Conservation (phyloP, 2,113 vertebrate species). For the Macquaria ambigua region DNA sequence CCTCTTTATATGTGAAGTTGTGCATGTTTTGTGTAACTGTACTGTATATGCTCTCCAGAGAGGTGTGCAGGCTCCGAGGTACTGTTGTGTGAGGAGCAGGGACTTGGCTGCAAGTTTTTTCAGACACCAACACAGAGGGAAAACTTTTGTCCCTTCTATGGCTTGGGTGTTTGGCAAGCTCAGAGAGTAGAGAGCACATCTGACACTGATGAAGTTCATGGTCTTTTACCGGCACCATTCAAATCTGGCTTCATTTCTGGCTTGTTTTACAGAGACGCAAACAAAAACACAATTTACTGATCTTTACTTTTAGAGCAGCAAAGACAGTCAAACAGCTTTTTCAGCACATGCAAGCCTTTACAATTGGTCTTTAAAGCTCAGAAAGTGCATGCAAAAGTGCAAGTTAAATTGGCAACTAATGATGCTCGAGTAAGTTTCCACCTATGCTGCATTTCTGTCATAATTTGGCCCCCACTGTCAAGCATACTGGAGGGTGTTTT, state of each 20-base stretch:
- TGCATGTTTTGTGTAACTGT: slow-evolving; percentile 13
- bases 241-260: background rate
- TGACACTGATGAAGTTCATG: slow-evolving; percentile 1
- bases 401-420: slow-evolving; percentile 31
- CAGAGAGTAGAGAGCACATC: background rate
- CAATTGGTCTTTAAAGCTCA: slow-evolving; percentile 20
- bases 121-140: background rate
- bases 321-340: background rate
- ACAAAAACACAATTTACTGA: background rate
- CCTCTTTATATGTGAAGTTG: slow-evolving; percentile 5
- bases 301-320: slow-evolving; percentile 14
- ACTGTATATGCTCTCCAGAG: slow-evolving; percentile 9
- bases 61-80: slow-evolving; percentile 5
- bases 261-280: background rate
- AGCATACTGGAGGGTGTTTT: slow-evolving; percentile 57
- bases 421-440: slow-evolving; percentile 68
- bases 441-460: slow-evolving; percentile 75
- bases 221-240: background rate
- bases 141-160: slow-evolving; percentile 17
- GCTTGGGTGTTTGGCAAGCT: background rate
- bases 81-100: background rate
- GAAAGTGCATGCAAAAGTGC: slow-evolving; percentile 45
- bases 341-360: slow-evolving; percentile 7
- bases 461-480: slow-evolving; percentile 50
- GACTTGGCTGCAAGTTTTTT: slow-evolving; percentile 21